These are phyloP conservation scores for Odontomachus brunneus DNA, from an alignment of 1,140 invertebrate genomes.

Conservation along the genomic window DNA sequence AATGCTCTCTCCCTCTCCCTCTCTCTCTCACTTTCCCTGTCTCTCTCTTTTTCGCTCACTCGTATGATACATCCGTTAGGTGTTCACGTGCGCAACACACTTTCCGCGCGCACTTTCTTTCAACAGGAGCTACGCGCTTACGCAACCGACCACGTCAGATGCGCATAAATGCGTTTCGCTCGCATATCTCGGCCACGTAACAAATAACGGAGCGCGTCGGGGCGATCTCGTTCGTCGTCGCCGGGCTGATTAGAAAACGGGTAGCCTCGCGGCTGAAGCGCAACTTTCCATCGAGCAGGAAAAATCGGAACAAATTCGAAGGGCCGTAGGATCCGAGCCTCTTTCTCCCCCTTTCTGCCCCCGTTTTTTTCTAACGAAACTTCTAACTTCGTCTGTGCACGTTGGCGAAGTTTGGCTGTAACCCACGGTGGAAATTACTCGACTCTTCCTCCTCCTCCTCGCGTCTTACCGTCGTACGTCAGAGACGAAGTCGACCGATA, in stretches of 20 bases:
- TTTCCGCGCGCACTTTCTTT: conserved; percentile 49
- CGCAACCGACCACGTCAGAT: conserved; percentile 27
- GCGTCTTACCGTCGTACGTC: neutral
- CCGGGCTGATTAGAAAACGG: conserved; percentile 1
- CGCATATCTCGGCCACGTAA: neutral
- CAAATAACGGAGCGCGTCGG: conserved; percentile 31
- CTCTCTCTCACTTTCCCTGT: neutral
- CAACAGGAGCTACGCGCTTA: neutral
- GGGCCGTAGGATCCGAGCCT: neutral
- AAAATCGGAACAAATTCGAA: neutral
- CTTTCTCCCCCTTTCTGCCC: neutral
- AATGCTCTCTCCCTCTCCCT: neutral
- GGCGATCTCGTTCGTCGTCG: neutral
- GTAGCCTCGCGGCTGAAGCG: neutral
- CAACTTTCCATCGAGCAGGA: conserved; percentile 14
- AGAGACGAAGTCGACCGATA: conserved; percentile 11
- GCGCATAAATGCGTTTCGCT: conserved; percentile 19
- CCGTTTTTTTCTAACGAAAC: conserved; percentile 1
- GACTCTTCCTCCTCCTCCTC: neutral
- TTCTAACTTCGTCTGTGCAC: neutral
- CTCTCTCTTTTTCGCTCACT: too few species aligned
- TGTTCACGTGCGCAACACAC: conserved; percentile 17
- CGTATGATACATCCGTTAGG: neutral
- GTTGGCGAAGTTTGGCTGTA: conserved; percentile 4
- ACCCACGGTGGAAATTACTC: conserved; percentile 13